Base-by-base conservation (phyloP, 2,888 invertebrate species). In the Pteria penguin region DNA sequence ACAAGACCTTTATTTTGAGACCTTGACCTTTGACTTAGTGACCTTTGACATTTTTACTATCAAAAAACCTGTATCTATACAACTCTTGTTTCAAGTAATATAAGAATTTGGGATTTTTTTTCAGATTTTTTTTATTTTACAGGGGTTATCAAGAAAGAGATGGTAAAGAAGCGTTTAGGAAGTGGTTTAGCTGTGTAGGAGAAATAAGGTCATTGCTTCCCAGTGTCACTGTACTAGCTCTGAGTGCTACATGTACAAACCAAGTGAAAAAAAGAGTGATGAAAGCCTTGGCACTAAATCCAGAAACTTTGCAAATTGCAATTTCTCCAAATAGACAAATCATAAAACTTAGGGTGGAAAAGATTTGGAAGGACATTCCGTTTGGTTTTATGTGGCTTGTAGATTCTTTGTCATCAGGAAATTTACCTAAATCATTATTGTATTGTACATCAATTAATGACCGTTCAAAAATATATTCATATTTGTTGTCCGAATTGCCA, bases 391-490 rank as follows among this genome's bases (percentile, higher is more conserved):
- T 11, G 29, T 52, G 45, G 32, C 60, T 18, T 70, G 60, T 60
- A 22, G 60, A 4, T 36, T 61, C 11, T 60, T 61, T 36, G 24
- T 5, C 8, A 4, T 61, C 36, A 57, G 62, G 54, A 18, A n/a
- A 31, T 18, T 66, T 78, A 26, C 62, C 66, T 18, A 73, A 63
- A 27, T 60, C 62, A 3, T 4, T 79, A 18, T 66, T 79, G 27
- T 79, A 79, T 33, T 76, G 76, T 71, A 62, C 11, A 18, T 57
- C 70, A 4, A 76, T 79, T 54, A 69, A 73, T 27, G 79, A 76
- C 36, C 70, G 45, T 26, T 72, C 76, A 29, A 31, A 65, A 8
- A 26, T 75, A 4, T 79, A 75, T 31, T 45, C 4, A 4, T 79
- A 69, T 61, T 8, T 76, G 3, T 52, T 26, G 1, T 58, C 45